Percentiles rank a stretch among this genome's conserved stretches.
These are phyloP conservation scores for Anguilla marmorata DNA, from an alignment of 2,797 vertebrate genomes.

Conservation along the genomic window DNA sequence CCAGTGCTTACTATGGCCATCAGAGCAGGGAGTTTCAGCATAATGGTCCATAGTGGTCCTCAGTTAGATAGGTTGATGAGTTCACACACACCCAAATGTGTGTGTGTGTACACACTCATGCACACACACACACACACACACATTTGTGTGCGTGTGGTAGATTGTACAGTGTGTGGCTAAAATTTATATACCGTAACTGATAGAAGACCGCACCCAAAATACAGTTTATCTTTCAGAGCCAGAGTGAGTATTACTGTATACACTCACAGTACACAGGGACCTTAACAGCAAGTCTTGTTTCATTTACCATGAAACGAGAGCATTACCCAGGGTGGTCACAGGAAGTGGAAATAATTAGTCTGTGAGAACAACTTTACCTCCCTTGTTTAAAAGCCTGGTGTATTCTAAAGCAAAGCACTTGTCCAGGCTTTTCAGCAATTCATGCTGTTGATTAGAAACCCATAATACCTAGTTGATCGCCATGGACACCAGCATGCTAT, in stretches of 20 bases:
- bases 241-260: neutral
- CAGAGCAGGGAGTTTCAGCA: too few species aligned
- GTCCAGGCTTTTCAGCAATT: neutral
- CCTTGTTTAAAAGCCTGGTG: neutral
- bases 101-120: too few species aligned
- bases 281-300: neutral
- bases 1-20: too few species aligned
- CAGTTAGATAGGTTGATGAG: too few species aligned
- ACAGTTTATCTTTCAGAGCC: neutral
- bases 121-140: too few species aligned
- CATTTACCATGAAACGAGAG: neutral
- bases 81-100: too few species aligned
- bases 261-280: neutral
- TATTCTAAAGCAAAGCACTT: neutral
- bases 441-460: neutral
- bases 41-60: too few species aligned
- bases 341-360: neutral
- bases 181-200: neutral
- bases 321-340: neutral
- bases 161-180: neutral
- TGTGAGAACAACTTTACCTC: neutral
- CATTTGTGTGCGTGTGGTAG: neutral
- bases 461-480: neutral
- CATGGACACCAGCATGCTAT: neutral
- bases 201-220: neutral